A percentile compares a stretch with the other conserved stretches of the same genome.
Evolutionary conservation across 2,113 vertebrate genomes (phyloP).

Genomic region (Pycnonotus jocosus): DNA sequence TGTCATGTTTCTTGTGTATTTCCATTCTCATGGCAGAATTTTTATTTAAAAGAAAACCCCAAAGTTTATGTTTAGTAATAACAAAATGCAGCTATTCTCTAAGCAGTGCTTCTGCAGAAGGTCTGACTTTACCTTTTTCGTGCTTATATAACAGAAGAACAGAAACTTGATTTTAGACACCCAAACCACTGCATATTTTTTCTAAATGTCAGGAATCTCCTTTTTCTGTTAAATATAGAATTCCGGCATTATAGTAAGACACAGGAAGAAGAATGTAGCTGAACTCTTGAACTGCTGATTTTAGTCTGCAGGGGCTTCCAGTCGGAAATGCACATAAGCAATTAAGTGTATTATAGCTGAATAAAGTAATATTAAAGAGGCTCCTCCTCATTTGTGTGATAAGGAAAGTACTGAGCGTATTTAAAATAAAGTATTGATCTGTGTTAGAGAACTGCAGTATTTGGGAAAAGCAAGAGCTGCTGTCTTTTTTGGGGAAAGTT

Average conservation of each 20-base stretch:
- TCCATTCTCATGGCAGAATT: neutral
- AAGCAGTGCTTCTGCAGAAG: neutral
- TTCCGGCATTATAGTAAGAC: neutral
- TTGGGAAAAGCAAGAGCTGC: neutral
- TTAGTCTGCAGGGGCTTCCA: neutral
- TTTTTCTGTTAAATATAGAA: neutral
- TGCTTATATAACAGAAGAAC: neutral
- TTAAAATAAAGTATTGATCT: neutral
- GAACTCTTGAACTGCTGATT: neutral
- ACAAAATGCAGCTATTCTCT: neutral
- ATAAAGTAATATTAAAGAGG: neutral
- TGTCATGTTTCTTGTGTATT: neutral
- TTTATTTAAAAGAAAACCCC: neutral
- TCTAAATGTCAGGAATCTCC: neutral
- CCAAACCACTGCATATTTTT: neutral
- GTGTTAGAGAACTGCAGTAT: neutral
- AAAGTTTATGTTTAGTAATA: neutral
- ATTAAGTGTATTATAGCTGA: neutral
- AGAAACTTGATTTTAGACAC: neutral
- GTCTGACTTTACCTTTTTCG: neutral
- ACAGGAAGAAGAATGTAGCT: neutral
- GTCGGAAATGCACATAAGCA: neutral
- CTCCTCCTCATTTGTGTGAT: neutral
- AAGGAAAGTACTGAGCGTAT: neutral
- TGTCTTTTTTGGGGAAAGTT: neutral